Percentiles rank a stretch among this genome's conserved stretches.
Evolutionary conservation across 2,888 invertebrate species (phyloP).

Genomic region (Himalopsyche japonica): DNA sequence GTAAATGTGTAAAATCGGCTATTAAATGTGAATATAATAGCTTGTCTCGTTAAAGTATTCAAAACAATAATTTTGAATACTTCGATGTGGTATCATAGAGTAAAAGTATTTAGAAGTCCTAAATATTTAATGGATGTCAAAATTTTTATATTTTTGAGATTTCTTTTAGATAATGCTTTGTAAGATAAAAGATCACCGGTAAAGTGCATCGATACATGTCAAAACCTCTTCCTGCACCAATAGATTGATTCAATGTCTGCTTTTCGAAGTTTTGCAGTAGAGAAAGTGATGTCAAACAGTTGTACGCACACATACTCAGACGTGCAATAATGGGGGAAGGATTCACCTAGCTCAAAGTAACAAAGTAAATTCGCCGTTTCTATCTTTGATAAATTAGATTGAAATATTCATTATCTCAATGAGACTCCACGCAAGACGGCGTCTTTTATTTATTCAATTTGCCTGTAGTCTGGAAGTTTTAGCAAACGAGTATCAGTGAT

Average conservation of each 20-base stretch:
- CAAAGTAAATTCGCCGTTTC: background rate
- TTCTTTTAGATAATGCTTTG: too few species aligned
- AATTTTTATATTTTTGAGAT: too few species aligned
- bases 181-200: too few species aligned
- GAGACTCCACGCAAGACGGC: background rate
- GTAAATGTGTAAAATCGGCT: too few species aligned
- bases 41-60: too few species aligned
- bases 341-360: background rate
- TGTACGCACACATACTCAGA: background rate
- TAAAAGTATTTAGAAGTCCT: too few species aligned
- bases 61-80: too few species aligned
- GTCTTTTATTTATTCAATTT: background rate
- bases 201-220: too few species aligned
- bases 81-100: too few species aligned
- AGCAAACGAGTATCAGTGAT: background rate
- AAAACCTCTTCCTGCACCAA: too few species aligned
- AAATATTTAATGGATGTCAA: too few species aligned
- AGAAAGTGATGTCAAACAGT: constrained; percentile 11
- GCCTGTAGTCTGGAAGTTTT: background rate
- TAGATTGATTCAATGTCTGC: constrained; percentile 11
- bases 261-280: constrained; percentile 11
- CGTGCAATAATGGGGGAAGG: background rate
- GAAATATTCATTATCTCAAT: background rate
- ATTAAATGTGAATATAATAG: too few species aligned
- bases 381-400: background rate